Base-by-base conservation (phyloP, 1,140 invertebrate species). In the Drosophila neocordata region DNA sequence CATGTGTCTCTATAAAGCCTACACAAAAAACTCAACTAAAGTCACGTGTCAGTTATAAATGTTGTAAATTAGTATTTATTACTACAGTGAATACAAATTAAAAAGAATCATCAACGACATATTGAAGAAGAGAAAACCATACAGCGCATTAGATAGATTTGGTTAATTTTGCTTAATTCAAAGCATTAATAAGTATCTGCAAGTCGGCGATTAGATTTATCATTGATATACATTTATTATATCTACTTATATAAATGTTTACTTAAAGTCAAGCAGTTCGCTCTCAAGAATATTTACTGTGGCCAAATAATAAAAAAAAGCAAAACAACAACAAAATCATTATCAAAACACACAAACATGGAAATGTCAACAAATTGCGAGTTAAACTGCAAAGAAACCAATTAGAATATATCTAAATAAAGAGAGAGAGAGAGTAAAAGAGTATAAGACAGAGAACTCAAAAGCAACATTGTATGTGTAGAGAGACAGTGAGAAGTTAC, bases 61-160 rank as follows among this genome's bases (percentile, higher is more conserved):
- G 74, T 61, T 79, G 82, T 79, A 87, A 87, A 87, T 87, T 87
- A 80, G 82, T 77, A 79, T 78, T 81, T 81, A 85, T 81, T 81
- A 74, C 73, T 62, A 77, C 69, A 61, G 62, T 71, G 34, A 79
- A 65, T 67, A 41, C 27, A 61, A 12, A 22, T 12, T 20, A 52
- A 41, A 73, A 41, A 9, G 53, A 13, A 13, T 34, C 13, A 6
- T 31, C 1, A 31, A 31, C 4, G 4, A 31, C 4, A 31, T 31
- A 31, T 31, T 31, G 27, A 5, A 1, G 27, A 31, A 31, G 27
- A 31, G n/a, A n/a, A n/a, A n/a, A n/a, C n/a, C n/a, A n/a, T n/a
- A n/a, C n/a, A n/a, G n/a, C n/a, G n/a, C n/a, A n/a, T n/a, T n/a
- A n/a, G n/a, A n/a, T n/a, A n/a, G n/a, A n/a, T n/a, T n/a, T n/a